phyloP scores from a whole-genome alignment of 1,140 invertebrate genomes.

The Galleria mellonella region DNA sequence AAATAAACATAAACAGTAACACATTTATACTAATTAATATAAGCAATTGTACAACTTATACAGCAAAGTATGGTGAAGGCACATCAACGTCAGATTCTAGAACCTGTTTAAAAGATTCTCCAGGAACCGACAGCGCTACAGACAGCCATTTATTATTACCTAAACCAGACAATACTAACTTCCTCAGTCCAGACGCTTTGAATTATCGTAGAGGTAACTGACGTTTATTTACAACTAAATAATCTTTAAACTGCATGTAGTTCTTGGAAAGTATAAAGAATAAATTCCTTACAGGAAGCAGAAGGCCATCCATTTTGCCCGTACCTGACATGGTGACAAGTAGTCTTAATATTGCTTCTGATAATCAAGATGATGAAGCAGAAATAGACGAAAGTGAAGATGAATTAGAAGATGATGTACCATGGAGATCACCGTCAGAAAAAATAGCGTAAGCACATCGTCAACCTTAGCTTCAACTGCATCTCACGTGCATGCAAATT shows the following conservation, averaged over 20 bases:
- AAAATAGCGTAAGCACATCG: constrained; percentile 87
- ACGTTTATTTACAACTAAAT: no score
- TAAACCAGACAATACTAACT: constrained; percentile 84
- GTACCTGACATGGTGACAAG: constrained; percentile 92
- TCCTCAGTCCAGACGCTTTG: constrained; percentile 86
- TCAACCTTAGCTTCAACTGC: constrained; percentile 21
- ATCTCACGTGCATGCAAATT: constrained; percentile 46
- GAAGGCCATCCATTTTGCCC: constrained; percentile 89
- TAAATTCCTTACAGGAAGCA: constrained; percentile 76
- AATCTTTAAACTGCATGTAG: background rate
- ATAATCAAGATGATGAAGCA: constrained; percentile 81
- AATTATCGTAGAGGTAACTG: constrained; percentile 82
- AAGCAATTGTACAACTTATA: constrained; percentile 1
- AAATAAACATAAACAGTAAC: no score
- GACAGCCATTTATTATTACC: constrained; percentile 88
- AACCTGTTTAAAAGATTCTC: constrained; percentile 79
- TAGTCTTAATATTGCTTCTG: constrained; percentile 82
- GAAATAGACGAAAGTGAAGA: constrained; percentile 89
- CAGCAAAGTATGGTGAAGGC: constrained; percentile 43
- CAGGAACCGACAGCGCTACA: constrained; percentile 77
- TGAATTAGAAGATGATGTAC: constrained; percentile 91
- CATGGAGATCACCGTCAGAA: constrained; percentile 91
- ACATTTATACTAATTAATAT: background rate
- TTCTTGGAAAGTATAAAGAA: background rate
- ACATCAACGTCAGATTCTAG: constrained; percentile 73